Conservation (phyloP, 2,888 invertebrate species). For the Cephus sareptanus region DNA sequence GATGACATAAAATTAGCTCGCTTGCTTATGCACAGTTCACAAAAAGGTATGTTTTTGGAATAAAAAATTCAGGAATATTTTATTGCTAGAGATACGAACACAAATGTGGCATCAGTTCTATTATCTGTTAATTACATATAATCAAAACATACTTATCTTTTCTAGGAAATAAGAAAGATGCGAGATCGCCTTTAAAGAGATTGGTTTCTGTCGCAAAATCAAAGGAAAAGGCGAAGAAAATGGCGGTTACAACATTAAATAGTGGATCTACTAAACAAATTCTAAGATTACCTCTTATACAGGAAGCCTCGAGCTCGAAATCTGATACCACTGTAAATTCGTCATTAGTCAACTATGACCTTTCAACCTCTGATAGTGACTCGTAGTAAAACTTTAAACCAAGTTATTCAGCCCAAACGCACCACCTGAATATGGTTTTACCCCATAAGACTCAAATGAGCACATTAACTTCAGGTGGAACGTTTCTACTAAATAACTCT, state of each 20-base stretch:
- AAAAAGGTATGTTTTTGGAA: conserved; percentile 67
- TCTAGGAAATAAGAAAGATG: conserved; percentile 36
- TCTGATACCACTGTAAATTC: conserved; percentile 13
- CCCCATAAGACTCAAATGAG: too few relatives aligned
- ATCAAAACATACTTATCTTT: conserved; percentile 16
- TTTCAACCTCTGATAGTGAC: conserved; percentile 60
- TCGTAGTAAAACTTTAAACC: conserved; percentile 29
- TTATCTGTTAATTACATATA: not conserved
- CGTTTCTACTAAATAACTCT: too few relatives aligned
- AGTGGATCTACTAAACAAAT: not conserved
- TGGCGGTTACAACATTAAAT: not conserved
- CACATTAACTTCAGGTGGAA: too few relatives aligned
- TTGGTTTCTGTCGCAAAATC: conserved; percentile 48
- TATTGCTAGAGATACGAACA: not conserved
- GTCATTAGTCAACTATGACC: conserved; percentile 59
- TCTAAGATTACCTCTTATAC: not conserved
- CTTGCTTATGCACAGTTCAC: conserved; percentile 76
- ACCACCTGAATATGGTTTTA: too few relatives aligned
- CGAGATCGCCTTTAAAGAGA: conserved; percentile 41
- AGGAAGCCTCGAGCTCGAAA: not conserved
- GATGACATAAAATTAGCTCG: conserved; percentile 86
- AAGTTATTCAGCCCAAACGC: too few relatives aligned
- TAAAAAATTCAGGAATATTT: not conserved
- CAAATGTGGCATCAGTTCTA: not conserved
- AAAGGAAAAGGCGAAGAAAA: conserved; percentile 37